These are phyloP conservation scores for Hormaphis cornu DNA, from an alignment of 1,140 invertebrate genomes.

Conservation along the genomic window DNA sequence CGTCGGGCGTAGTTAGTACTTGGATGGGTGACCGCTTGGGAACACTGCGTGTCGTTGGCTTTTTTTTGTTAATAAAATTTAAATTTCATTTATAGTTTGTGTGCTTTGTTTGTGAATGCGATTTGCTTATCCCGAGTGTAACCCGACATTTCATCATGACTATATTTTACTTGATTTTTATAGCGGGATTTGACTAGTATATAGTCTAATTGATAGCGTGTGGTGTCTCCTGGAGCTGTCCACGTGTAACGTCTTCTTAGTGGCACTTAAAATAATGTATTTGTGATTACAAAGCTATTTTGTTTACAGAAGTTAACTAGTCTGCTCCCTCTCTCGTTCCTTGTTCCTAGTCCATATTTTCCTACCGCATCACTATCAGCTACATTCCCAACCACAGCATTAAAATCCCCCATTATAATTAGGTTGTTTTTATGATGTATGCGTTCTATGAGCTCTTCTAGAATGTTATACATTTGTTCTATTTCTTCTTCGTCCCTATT, in stretches of 20 bases:
- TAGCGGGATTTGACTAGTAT: slow-evolving; percentile 18
- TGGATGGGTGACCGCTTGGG: no score
- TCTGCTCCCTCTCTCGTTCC: not conserved
- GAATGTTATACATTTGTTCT: not conserved
- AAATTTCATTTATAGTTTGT: no score
- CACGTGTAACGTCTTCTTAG: not conserved
- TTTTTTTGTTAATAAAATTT: no score
- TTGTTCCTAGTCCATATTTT: not conserved
- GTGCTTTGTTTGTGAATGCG: no score
- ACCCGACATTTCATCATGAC: not conserved
- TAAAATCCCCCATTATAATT: slow-evolving; percentile 30
- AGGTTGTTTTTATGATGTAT: slow-evolving; percentile 15
- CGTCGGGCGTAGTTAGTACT: no score
- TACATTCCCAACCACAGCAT: slow-evolving; percentile 7
- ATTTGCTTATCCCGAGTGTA: not conserved
- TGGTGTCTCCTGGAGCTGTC: not conserved
- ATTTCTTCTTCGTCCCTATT: slow-evolving; percentile 12
- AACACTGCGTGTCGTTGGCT: no score
- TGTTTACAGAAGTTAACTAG: not conserved
- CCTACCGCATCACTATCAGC: not conserved
- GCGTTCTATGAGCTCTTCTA: not conserved
- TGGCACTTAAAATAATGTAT: not conserved
- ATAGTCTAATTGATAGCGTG: slow-evolving; percentile 26
- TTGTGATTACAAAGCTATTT: not conserved
- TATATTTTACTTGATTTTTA: slow-evolving; percentile 30